Conservation (phyloP, 2,797 vertebrate genomes). For the Astyanax mexicanus region DNA sequence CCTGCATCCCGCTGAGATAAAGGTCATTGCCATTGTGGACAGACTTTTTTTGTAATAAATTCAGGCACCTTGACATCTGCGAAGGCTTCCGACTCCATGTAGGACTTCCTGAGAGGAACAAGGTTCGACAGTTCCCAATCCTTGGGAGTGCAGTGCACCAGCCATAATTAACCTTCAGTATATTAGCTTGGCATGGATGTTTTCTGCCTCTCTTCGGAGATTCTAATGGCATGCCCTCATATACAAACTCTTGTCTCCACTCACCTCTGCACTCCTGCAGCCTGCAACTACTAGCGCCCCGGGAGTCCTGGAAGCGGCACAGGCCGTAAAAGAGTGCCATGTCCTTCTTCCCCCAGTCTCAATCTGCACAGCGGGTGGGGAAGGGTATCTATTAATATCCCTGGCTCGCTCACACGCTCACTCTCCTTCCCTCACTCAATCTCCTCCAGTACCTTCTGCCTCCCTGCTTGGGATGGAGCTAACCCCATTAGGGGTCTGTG, state of each 20-base stretch:
- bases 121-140: neutral
- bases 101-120: neutral
- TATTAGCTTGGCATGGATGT: conserved; percentile 14
- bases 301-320: conserved; percentile 31
- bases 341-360: conserved; percentile 40
- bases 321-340: conserved; percentile 31
- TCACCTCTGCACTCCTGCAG: conserved; percentile 37
- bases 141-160: conserved; percentile 3
- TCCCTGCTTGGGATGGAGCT: conserved; percentile 22
- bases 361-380: conserved; percentile 47
- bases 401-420: neutral
- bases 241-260: conserved; percentile 32
- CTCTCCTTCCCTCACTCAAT: neutral
- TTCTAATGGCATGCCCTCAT: conserved; percentile 11
- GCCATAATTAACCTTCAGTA: conserved; percentile 37
- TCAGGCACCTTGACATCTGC: conserved; percentile 16
- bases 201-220: conserved; percentile 32
- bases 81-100: conserved; percentile 4
- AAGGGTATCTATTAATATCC: conserved; percentile 56
- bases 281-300: neutral
- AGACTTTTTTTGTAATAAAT: neutral
- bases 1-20: neutral
- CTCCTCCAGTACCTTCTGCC: conserved; percentile 1
- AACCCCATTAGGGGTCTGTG: conserved; percentile 28
- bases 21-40: conserved; percentile 2